phyloP scores from a whole-genome alignment of 2,797 vertebrate species.

The Crocodylus rhombifer region DNA sequence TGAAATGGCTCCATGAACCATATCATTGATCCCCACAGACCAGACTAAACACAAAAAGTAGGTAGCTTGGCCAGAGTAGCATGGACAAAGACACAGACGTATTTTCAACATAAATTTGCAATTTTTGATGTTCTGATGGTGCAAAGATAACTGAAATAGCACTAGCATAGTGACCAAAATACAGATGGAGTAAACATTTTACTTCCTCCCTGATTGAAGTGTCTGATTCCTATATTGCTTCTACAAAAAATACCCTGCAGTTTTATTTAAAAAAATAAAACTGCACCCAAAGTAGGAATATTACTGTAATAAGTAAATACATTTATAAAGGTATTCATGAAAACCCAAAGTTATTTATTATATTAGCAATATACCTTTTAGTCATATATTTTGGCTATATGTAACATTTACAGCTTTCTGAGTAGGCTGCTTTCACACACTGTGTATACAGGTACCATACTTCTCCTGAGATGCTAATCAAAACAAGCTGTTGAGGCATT shows the following conservation, averaged over 20 bases:
- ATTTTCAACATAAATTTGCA: no score
- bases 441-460: not conserved
- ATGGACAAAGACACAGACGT: no score
- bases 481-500: not conserved
- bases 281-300: not conserved
- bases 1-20: no score
- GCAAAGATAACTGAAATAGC: not conserved
- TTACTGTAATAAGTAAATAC: not conserved
- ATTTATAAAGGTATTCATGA: not conserved
- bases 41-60: no score
- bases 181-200: not conserved
- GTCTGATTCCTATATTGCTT: not conserved
- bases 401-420: not conserved
- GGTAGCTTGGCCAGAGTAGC: no score
- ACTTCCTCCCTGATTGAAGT: not conserved
- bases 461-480: not conserved
- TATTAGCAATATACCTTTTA: not conserved
- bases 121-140: not conserved
- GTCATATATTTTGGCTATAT: not conserved
- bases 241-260: not conserved
- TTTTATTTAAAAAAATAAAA: slow-evolving; percentile 2
- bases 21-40: no score
- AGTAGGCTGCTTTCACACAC: slow-evolving; percentile 17
- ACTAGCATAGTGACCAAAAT: not conserved
- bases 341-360: slow-evolving; percentile 8